These are phyloP conservation scores for Shargacucullia verbasci DNA, from an alignment of 2,888 invertebrate species.

Conservation along the genomic window DNA sequence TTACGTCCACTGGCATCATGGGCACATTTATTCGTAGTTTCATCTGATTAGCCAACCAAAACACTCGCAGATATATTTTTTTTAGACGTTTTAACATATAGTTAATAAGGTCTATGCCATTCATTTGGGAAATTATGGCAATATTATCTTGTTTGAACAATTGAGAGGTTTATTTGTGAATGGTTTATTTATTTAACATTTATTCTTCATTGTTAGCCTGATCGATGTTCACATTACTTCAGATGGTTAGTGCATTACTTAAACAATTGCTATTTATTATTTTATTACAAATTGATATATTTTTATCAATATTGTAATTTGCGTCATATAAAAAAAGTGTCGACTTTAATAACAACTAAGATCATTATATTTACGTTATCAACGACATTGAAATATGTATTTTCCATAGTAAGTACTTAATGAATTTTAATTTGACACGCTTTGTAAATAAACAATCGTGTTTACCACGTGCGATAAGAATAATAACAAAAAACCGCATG, in stretches of 20 bases:
- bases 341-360: slow-evolving; percentile 10
- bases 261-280: too few relatives aligned
- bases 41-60: not conserved
- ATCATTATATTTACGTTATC: slow-evolving; percentile 48
- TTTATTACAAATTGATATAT: not conserved
- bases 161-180: too few relatives aligned
- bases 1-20: not conserved
- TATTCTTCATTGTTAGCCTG: too few relatives aligned
- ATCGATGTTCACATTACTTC: too few relatives aligned
- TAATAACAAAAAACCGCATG: not conserved
- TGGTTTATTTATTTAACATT: too few relatives aligned
- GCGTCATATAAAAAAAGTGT: slow-evolving; percentile 28
- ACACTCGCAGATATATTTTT: too few relatives aligned
- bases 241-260: too few relatives aligned
- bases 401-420: slow-evolving; percentile 31
- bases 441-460: slow-evolving; percentile 50
- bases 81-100: too few relatives aligned
- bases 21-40: not conserved
- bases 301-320: not conserved
- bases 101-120: too few relatives aligned
- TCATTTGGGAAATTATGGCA: too few relatives aligned
- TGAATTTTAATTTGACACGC: slow-evolving; percentile 42
- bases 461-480: slow-evolving; percentile 19
- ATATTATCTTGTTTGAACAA: too few relatives aligned
- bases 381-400: slow-evolving; percentile 51